Evolutionary conservation across 2,113 vertebrate genomes (phyloP), one percentile per base, ranked within the genome.

Genomic region (Heterochromis multidens): DNA sequence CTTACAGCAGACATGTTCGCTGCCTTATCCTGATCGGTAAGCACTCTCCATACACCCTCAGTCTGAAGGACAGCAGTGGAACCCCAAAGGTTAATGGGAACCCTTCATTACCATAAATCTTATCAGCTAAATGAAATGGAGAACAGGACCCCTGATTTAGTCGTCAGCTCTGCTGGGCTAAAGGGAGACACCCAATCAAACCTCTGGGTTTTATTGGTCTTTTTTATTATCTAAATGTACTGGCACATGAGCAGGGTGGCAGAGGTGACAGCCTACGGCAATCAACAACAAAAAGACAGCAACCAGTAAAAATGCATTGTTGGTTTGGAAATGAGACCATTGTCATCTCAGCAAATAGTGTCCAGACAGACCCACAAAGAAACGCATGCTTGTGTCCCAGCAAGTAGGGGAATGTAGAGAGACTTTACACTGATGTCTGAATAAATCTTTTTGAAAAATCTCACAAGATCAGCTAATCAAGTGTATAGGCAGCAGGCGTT

Each of bases 161-260:
- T 88, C 60, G 56, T 87, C 83, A 79, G 72, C 84, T 91, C 89
- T 82, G 86, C 80, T 54, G 90, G 93, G 88, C 91, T 89, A 92
- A 81, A 89, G 91, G 90, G 90, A 88, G 90, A 82, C 91, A 94
- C 93, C 94, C 93, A 96, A 95, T 96, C 93, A 96, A 95, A 95
- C 89, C 91, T 79, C 90, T 83, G 84, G 86, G 46, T 93, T 96
- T 96, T 96, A 96, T 96, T 96, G 89, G 92, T 86, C 86, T 93
- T 92, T 93, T 95, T 95, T 95, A 96, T 96, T 96, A 94, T 95
- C 96, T 94, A 95, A 96, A 96, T 96, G 94, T 94, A 92, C 83
- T 83, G 78, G 90, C 92, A 90, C 92, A 92, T 93, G 93, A 94
- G 92, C 80, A 35, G 61, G 84, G 90, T 88, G 89, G 81, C 89